Conservation (phyloP, 2,113 vertebrate genomes). For the Sula dactylatra region DNA sequence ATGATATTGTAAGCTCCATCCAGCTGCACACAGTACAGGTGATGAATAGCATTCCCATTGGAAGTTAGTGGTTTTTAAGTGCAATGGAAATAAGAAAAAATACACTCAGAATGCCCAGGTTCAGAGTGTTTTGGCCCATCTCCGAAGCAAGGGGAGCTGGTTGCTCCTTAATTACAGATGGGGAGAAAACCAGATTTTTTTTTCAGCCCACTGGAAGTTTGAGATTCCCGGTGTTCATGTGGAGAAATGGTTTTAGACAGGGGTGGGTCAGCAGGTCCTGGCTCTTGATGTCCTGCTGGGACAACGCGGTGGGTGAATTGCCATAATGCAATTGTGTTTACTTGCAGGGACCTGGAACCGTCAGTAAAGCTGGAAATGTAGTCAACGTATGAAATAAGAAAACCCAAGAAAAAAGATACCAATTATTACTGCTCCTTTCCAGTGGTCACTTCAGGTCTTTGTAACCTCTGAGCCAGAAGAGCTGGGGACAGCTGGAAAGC, state of each 20-base stretch:
- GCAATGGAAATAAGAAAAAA: background rate
- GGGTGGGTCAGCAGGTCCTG: background rate
- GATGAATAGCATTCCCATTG: background rate
- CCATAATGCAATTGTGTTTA: rapidly evolving
- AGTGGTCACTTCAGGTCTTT: background rate
- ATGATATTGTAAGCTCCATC: background rate
- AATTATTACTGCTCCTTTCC: no score
- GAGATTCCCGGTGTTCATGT: background rate
- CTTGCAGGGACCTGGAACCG: background rate
- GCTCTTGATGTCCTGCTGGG: background rate
- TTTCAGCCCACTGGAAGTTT: background rate
- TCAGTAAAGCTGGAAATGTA: background rate
- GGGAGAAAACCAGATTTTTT: background rate
- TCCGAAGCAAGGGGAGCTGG: background rate
- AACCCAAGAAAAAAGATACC: background rate
- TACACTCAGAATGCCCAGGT: background rate
- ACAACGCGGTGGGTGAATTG: rapidly evolving
- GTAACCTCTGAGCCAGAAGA: background rate
- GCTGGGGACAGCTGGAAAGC: background rate
- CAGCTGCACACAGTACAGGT: background rate
- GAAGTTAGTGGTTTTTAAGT: background rate
- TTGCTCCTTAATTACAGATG: background rate
- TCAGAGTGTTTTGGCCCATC: background rate
- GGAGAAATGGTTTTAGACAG: background rate
- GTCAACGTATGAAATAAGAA: background rate